Evolutionary conservation across 2,888 invertebrate species (phyloP), one percentile per base, ranked within the genome.

Genomic region (Calliphora vomitoria): DNA sequence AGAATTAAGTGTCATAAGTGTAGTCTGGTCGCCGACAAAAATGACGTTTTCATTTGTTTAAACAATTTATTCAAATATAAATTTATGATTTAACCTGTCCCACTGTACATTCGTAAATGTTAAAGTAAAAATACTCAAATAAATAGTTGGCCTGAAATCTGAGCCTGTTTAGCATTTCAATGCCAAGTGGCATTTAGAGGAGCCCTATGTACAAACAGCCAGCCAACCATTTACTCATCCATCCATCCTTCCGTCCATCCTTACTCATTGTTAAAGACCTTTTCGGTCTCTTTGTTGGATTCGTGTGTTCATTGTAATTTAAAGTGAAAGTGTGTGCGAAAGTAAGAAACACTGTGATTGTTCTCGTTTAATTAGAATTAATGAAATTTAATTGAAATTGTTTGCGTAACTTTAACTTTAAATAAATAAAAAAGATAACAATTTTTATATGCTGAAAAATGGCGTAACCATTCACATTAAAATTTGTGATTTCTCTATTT

Each of bases 381-480:
- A 78, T 69, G 41, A 69, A 79, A 69, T 79, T 69, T 58, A 47
- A 79, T 69, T 79, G 69, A 47, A 58, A 47, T 60, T 47, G 18
- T 60, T 58, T 38, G 44, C 31, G 44, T 68, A 58, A 20, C 69
- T 68, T 47, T 53, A 53, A 53, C 44, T 71, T 72, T 69, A 69
- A 69, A 25, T 8, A 50, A 50, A 44, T 44, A 50, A 15, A 18
- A 18, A 18, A 44, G 66, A 44, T 66, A 66, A 74, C 4, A n/a
- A 60, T 31, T 74, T 18, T 15, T 25, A 31, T 58, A n/a, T 60
- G 15, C n/a, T 8, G 4, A 10, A 44, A 58, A 44, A 18, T 20
- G 38, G 8, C 25, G 4, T 25, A 20, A 10, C 10, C 4, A 38
- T 60, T 74, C 5, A 44, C 25, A 58, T 25, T 44, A n/a, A 41